These are phyloP conservation scores for Oxyruncus cristatus DNA, from an alignment of 2,113 vertebrate species.

Conservation along the genomic window DNA sequence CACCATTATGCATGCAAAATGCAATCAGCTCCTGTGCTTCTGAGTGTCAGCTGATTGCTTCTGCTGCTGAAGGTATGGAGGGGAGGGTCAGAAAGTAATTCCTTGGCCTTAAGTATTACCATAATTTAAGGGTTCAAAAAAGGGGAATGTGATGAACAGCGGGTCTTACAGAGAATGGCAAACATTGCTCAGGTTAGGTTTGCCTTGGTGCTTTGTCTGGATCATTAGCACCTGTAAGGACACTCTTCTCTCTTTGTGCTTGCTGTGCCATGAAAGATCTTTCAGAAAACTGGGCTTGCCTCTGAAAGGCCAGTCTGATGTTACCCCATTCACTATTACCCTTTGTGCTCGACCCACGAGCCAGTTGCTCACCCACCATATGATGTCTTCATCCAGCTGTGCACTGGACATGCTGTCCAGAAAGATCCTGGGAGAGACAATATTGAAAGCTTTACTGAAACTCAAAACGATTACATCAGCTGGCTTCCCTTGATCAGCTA, in stretches of 20 bases:
- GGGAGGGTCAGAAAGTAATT: not conserved
- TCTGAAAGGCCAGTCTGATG: not conserved
- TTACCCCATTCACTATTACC: not conserved
- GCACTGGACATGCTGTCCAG: not conserved
- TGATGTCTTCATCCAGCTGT: not conserved
- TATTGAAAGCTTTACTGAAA: not conserved
- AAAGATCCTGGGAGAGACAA: not conserved
- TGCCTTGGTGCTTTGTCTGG: not conserved
- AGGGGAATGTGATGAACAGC: not conserved
- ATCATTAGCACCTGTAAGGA: not conserved
- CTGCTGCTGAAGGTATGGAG: not conserved
- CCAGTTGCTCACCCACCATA: not conserved
- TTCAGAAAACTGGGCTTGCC: not conserved
- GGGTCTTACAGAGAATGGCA: not conserved
- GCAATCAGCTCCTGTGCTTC: conserved; percentile 22
- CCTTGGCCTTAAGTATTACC: not conserved
- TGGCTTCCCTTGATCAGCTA: not conserved
- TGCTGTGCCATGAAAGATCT: not conserved
- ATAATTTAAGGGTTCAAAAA: not conserved
- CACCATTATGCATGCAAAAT: not conserved
- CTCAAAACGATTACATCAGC: not conserved
- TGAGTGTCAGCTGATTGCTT: conserved; percentile 18
- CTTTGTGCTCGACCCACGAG: not conserved
- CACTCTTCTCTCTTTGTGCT: not conserved
- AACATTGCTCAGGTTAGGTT: not conserved